Base-by-base conservation (phyloP, 2,888 invertebrate genomes). In the Papilio elwesi region DNA sequence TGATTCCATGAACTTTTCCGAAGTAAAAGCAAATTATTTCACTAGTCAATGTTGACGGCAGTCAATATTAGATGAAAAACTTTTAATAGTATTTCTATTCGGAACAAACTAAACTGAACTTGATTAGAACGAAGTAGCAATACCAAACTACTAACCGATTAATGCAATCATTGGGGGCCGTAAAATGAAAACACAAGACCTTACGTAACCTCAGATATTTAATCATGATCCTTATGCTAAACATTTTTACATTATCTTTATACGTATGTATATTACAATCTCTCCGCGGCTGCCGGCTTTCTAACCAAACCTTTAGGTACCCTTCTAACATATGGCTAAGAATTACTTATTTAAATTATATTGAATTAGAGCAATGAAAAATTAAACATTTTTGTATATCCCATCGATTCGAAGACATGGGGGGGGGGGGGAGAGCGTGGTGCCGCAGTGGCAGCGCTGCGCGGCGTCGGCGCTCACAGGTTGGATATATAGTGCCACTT, bases 401-500 rank as follows among this genome's bases (percentile, higher is more conserved):
- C n/a, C 0, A 57, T 38, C 36, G 2, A 36, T 6, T 13, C n/a
- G 38, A 49, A 38, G 10, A 59, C 13, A 68, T 51, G 51, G 59
- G 36, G 26, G 47, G 62, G 62, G 8, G 38, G n/a, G n/a, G 43
- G 38, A 26, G n/a, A 63, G 47, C n/a, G 36, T 26, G n/a, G 48
- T 10, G 8, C 13, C 26, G 53, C 13, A 62, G 62, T 55, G 26
- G 68, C 59, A 62, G 15, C 68, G 51, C 6, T 5, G 15, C 38
- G 16, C 66, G 15, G 48, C n/a, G 47, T 59, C 52, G 63, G 66
- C 75, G 64, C 76, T 86, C 71, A 92, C 79, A 91, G 84, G 85
- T 76, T 90, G 70, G 90, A 85, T 51, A 92, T 71, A 89, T 79
- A 92, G 85, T 92, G 89, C 87, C 88, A 90, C 78, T 89, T 89